Percentiles rank a stretch among this genome's conserved stretches.
phyloP scores from a whole-genome alignment of 1,140 invertebrate genomes.

The Hesperophylax magnus region DNA sequence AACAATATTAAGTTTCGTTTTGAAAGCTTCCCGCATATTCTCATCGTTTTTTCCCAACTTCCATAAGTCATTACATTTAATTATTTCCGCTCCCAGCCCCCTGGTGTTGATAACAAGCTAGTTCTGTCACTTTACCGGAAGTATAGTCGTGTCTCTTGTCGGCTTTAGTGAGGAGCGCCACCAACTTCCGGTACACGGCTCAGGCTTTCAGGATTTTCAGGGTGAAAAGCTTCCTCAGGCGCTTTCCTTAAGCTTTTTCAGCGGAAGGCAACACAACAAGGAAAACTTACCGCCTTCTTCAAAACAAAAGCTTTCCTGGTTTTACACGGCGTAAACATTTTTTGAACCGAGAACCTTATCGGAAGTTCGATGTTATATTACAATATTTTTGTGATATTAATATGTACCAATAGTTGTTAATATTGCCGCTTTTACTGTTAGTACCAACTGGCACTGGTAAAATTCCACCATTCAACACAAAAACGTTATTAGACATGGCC shows the following conservation, averaged over 20 bases:
- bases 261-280: slow-evolving; percentile 21
- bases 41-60: background rate
- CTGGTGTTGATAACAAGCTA: slow-evolving; percentile 40
- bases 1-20: too few relatives aligned
- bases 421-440: too few relatives aligned
- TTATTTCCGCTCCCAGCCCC: slow-evolving; percentile 47
- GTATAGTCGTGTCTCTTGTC: slow-evolving; percentile 44
- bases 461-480: too few relatives aligned
- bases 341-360: too few relatives aligned
- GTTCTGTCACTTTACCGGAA: slow-evolving; percentile 43
- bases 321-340: too few relatives aligned
- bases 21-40: too few relatives aligned
- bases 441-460: too few relatives aligned
- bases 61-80: slow-evolving; percentile 56
- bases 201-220: slow-evolving; percentile 39
- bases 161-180: slow-evolving; percentile 38
- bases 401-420: too few relatives aligned
- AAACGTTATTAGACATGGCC: too few relatives aligned
- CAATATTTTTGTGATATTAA: too few relatives aligned
- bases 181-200: slow-evolving; percentile 34
- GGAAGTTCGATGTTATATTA: too few relatives aligned
- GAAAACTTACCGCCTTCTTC: slow-evolving; percentile 6
- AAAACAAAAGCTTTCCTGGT: too few relatives aligned
- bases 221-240: slow-evolving; percentile 40
- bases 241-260: slow-evolving; percentile 38